Base-by-base conservation (phyloP, 2,113 vertebrate species). In the Labeo rohita region DNA sequence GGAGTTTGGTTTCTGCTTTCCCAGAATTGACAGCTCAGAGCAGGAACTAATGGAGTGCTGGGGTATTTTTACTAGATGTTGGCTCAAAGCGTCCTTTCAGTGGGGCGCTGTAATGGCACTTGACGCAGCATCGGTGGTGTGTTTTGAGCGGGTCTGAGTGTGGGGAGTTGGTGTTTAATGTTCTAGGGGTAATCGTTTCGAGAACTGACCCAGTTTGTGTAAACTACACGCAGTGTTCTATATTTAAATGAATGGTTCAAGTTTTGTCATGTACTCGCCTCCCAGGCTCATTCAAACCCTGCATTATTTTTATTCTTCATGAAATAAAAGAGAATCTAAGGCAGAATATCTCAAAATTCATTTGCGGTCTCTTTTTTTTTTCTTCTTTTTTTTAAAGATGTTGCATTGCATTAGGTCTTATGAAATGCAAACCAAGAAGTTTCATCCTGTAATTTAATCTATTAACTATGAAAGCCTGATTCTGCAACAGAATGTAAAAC, bases 71-170 rank as follows among this genome's bases (percentile, higher is more conserved):
- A 85, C 78, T 73, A 45, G 80, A 68, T 83, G 56, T 88, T 84
- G n/a, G 59, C 80, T 92, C 83, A 93, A 92, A 90, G 89, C 83
- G 15, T 89, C 83, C 87, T 90, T 93, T 93, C 82, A 90, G 16
- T 72, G 36, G 13, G 73, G 77, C 34, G 65, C 61, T 9, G 66
- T 85, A 85, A 91, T 8, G 61, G 80, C 61, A 61, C 23, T 3
- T 39, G 50, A 68, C 47, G 74, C 63, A 28, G 13, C 16, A 74
- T 84, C 50, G 70, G 49, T 52, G 75, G 45, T 78, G 79, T 36
- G 63, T 66, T 83, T 88, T 39, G 74, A 43, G 45, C 43, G 15
- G 65, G 45, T 82, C 87, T 23, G 76, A 50, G 43, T 52, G 21
- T 61, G 43, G 54, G 68, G 39, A 78, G 28, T 5, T 70, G n/a